Evolutionary conservation across 2,113 vertebrate genomes (phyloP), one percentile per base, ranked within the genome.

Genomic region (Bambusicola thoracicus): DNA sequence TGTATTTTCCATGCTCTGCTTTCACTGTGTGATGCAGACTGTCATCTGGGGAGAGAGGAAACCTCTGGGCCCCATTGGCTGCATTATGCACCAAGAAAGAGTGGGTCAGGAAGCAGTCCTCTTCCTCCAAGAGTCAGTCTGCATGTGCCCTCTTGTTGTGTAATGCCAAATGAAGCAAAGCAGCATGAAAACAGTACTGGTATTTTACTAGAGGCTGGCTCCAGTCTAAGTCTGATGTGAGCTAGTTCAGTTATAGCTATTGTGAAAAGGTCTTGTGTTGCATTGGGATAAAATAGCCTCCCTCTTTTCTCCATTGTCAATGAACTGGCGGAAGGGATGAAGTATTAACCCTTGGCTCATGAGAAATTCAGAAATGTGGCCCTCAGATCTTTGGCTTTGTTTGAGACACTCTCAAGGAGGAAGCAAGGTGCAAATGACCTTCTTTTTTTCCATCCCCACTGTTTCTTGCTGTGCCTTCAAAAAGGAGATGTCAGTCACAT

Each of bases 401-500:
- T 83, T 78, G 59, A 94, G 15, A 36, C 22, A 3, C 76, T 91
- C n/a, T 78, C 3, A 48, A 51, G 46, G 43, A 53, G 46, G 21
- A 61, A 72, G 69, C 27, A 40, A 80, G 63, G 75, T 91, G 68
- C 75, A 85, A n/a, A 70, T 63, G 32, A 43, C 51, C 55, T 86
- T 65, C 59, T 48, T 85, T 85, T 70, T 82, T 51, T 59, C 43
- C 18, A 65, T 27, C 32, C 34, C 22, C 3, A 6, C 56, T 61
- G 10, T 70, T 91, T 76, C 68, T 90, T 59, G 6, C 72, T 94
- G 87, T 90, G 40, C 38, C 92, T 61, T 94, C 73, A 44, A 63
- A 55, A 38, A 61, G 44, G 55, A 63, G 79, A 87, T 87, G 80
- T 91, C 94, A 91, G 25, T 93, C 85, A 44, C 66, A 12, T 86